Base-by-base conservation (phyloP, 2,113 vertebrate species). In the Tichodroma muraria region DNA sequence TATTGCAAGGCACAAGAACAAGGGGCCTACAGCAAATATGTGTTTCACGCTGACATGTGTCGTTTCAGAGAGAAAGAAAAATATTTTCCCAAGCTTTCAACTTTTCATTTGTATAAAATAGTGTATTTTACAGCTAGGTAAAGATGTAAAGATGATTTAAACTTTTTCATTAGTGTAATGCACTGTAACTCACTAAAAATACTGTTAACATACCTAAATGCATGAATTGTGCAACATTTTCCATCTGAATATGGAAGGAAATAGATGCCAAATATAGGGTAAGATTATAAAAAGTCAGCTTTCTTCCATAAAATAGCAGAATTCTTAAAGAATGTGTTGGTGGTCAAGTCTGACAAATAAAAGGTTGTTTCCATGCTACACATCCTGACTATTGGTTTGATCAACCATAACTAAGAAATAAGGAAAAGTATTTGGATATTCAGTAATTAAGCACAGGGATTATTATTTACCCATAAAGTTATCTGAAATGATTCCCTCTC, bases 31-130 rank as follows among this genome's bases (percentile, higher is more conserved):
- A 93, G 77, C 73, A 95, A 97, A 65, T 72, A 83, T 2, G n/a
- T 50, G 28, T 75, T 92, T 94, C 83, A 94, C 93, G 88, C 60
- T 93, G 83, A 88, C 71, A 96, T 80, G 71, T 76, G 53, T 63
- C 82, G 88, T 87, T 94, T 90, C 88, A 85, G 56, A 95, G 49
- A 95, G 94, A 93, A 96, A 96, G 78, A 80, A 97, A 95, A 97
- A 97, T 95, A 97, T 96, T 97, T 97, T 95, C 50, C 35, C 68
- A 94, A 90, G 80, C 60, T 95, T 97, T 95, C 52, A 88, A 89
- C 63, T 90, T 96, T 85, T 96, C 64, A 89, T 80, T 90, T 94
- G 73, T 82, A 94, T 82, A 73, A 94, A 95, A 85, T 23, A 87
- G 92, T 73, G 88, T 82, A 95, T 89, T 94, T 95, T 89, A 93